Percentiles rank a stretch among this genome's conserved stretches.
Conservation (phyloP, 2,888 invertebrate genomes). For the Plebejus melissa region DNA sequence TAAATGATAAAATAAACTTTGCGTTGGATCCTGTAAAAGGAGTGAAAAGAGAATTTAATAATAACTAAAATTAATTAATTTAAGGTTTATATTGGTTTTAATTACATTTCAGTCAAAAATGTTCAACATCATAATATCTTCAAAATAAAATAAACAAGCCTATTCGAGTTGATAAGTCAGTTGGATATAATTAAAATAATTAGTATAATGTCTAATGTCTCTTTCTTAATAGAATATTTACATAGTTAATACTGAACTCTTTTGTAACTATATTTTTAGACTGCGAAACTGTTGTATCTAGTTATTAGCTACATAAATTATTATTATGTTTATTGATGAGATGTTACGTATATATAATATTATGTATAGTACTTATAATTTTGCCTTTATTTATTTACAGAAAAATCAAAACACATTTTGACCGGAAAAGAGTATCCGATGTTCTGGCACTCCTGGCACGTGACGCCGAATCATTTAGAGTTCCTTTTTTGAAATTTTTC, state of each 20-base stretch:
- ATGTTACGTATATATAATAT: too few species aligned
- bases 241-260: too few species aligned
- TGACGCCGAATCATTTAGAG: background rate
- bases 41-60: background rate
- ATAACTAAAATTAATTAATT: background rate
- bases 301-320: background rate
- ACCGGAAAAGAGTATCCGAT: background rate
- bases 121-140: background rate
- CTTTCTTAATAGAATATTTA: background rate
- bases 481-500: conserved; percentile 1
- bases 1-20: background rate
- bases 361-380: background rate
- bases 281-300: background rate
- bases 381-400: background rate
- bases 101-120: background rate
- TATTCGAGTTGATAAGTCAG: background rate
- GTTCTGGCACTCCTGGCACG: conserved; percentile 8
- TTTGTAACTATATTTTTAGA: too few species aligned
- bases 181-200: background rate
- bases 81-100: background rate
- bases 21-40: background rate
- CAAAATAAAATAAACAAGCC: background rate
- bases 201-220: too few species aligned
- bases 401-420: background rate
- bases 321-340: background rate